Percentiles rank a stretch among this genome's conserved stretches.
Evolutionary conservation across 2,797 vertebrate genomes (phyloP).

Genomic region (Syngnathus acus): DNA sequence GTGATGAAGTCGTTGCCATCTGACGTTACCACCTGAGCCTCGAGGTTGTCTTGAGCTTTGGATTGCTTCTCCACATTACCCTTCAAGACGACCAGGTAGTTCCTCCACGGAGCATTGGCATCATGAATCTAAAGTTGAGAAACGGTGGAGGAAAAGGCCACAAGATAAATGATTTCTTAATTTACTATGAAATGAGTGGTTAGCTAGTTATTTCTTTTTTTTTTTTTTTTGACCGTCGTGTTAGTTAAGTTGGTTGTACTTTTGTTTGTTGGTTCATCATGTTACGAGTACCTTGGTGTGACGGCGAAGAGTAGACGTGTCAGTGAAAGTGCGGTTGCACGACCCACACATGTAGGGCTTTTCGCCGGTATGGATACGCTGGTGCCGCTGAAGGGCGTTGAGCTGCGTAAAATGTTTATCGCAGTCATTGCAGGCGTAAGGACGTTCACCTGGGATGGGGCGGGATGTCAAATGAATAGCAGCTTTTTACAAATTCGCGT

Average conservation of each 20-base stretch:
- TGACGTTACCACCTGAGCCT: constrained; percentile 70
- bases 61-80: constrained; percentile 73
- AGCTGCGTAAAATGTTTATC: constrained; percentile 95
- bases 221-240: neutral
- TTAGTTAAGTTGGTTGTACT: too few species aligned
- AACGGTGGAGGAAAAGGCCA: neutral
- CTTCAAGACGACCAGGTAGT: constrained; percentile 88
- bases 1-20: constrained; percentile 62
- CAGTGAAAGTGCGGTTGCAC: constrained; percentile 88
- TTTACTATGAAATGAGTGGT: too few species aligned
- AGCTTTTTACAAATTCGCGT: neutral
- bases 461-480: neutral
- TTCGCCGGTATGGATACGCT: constrained; percentile 95
- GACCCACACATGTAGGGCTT: constrained; percentile 96
- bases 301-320: constrained; percentile 92
- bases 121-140: constrained; percentile 79
- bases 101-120: constrained; percentile 93
- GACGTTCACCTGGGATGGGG: constrained; percentile 79
- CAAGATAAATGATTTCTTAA: too few species aligned
- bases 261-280: too few species aligned
- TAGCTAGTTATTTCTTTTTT: too few species aligned
- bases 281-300: constrained; percentile 79
- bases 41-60: constrained; percentile 54
- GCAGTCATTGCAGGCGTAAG: constrained; percentile 88
- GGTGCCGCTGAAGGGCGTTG: constrained; percentile 92